Conservation (phyloP, 1,140 invertebrate species). For the Dendroctonus ponderosae region DNA sequence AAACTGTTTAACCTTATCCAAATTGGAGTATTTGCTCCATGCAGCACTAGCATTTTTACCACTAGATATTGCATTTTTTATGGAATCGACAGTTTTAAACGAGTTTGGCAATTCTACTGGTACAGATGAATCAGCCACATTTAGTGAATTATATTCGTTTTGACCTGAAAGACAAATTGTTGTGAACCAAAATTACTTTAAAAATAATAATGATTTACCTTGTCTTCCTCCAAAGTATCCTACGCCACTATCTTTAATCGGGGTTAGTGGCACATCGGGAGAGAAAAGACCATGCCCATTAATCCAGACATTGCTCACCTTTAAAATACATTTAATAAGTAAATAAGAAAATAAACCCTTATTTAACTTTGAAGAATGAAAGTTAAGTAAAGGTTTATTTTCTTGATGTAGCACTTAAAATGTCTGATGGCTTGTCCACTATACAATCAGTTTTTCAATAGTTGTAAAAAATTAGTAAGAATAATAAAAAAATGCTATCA, state of each 20-base stretch:
- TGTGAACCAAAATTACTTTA: conserved; percentile 2
- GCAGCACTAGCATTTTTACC: neutral
- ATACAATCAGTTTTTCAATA: too few species aligned
- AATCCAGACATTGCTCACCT: conserved; percentile 59
- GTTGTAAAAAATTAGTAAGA: too few species aligned
- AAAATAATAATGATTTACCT: conserved; percentile 39
- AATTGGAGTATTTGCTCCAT: neutral
- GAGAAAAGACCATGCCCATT: conserved; percentile 59
- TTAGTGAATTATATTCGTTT: conserved; percentile 4
- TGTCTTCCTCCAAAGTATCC: conserved; percentile 50
- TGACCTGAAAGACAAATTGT: neutral
- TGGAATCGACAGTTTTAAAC: neutral
- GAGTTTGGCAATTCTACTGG: neutral
- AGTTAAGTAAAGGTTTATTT: neutral
- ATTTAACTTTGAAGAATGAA: neutral
- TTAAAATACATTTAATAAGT: neutral
- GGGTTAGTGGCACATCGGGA: conserved; percentile 55
- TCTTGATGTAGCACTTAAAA: neutral
- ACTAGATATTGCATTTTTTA: neutral
- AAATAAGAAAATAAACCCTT: neutral
- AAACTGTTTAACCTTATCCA: too few species aligned
- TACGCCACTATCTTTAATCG: conserved; percentile 55
- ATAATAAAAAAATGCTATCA: too few species aligned
- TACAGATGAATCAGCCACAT: neutral
- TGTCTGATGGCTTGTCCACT: neutral